Conservation (phyloP, 2,888 invertebrate genomes). For the Ornithoptera alexandrae region DNA sequence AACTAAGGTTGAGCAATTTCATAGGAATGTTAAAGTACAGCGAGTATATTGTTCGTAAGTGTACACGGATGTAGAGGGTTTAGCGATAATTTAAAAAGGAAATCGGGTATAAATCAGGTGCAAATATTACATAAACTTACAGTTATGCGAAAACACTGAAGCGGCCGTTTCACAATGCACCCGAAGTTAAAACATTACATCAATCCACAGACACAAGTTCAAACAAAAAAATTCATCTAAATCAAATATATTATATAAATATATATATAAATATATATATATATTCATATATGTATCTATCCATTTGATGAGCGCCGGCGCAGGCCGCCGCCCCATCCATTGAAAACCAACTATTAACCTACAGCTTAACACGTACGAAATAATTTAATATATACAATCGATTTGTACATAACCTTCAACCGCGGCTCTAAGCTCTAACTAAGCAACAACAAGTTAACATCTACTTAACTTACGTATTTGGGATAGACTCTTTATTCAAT, state of each 20-base stretch:
- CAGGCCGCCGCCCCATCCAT: slow-evolving; percentile 57
- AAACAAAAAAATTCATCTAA: slow-evolving; percentile 62
- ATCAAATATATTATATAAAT: slow-evolving; percentile 70
- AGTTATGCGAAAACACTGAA: slow-evolving; percentile 37
- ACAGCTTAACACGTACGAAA: slow-evolving; percentile 52
- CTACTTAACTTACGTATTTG: slow-evolving; percentile 77
- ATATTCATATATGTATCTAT: slow-evolving; percentile 54
- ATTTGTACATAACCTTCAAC: slow-evolving; percentile 72
- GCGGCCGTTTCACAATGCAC: slow-evolving; percentile 55
- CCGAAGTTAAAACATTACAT: slow-evolving; percentile 56
- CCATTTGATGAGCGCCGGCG: slow-evolving; percentile 52
- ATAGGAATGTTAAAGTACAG: slow-evolving; percentile 35
- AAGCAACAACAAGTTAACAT: slow-evolving; percentile 59
- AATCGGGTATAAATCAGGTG: slow-evolving; percentile 9
- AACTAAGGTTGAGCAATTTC: slow-evolving; percentile 40
- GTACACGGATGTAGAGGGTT: slow-evolving; percentile 25
- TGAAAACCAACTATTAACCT: slow-evolving; percentile 55
- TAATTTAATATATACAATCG: slow-evolving; percentile 74
- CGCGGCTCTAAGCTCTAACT: slow-evolving; percentile 54
- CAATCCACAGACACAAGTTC: slow-evolving; percentile 61
- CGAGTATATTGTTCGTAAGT: slow-evolving; percentile 33
- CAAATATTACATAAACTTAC: slow-evolving; percentile 30
- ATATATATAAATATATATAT: slow-evolving; percentile 51
- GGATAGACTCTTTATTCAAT: slow-evolving; percentile 76
- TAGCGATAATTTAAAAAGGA: slow-evolving; percentile 2